Conservation (phyloP, 1,140 invertebrate genomes). For the Latrodectus geometricus region DNA sequence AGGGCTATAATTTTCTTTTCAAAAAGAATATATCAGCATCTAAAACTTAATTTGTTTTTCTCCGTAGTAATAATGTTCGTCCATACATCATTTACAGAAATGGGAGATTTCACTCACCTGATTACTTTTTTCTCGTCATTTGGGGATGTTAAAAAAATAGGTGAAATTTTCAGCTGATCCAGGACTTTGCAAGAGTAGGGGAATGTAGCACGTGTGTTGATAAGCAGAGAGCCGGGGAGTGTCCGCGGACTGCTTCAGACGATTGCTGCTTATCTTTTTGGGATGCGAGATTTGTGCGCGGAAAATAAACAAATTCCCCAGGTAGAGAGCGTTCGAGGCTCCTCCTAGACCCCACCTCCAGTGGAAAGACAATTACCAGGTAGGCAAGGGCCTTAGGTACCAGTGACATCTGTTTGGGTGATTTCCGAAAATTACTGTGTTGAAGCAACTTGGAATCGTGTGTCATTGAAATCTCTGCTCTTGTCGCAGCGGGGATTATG, state of each 20-base stretch:
- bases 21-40: too few relatives aligned
- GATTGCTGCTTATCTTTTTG: slow-evolving; percentile 37
- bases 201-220: background rate
- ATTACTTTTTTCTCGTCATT: background rate
- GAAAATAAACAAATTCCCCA: slow-evolving; percentile 51
- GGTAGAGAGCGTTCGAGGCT: slow-evolving; percentile 8
- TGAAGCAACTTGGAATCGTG: background rate
- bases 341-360: slow-evolving; percentile 47
- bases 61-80: too few relatives aligned
- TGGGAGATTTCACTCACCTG: background rate
- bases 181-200: background rate
- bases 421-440: slow-evolving; percentile 20
- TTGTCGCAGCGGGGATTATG: background rate
- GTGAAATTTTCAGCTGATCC: background rate
- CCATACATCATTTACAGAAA: background rate
- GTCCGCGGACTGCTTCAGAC: slow-evolving; percentile 19
- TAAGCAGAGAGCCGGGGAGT: slow-evolving; percentile 30
- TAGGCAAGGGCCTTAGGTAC: slow-evolving; percentile 29
- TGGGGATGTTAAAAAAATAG: background rate
- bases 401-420: slow-evolving; percentile 47
- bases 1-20: too few relatives aligned
- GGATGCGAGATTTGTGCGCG: background rate
- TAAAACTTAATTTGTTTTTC: too few relatives aligned
- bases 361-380: slow-evolving; percentile 36
- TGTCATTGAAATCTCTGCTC: too few relatives aligned